These are phyloP conservation scores for Hemithea aestivaria DNA, from an alignment of 2,888 invertebrate genomes.

Conservation along the genomic window DNA sequence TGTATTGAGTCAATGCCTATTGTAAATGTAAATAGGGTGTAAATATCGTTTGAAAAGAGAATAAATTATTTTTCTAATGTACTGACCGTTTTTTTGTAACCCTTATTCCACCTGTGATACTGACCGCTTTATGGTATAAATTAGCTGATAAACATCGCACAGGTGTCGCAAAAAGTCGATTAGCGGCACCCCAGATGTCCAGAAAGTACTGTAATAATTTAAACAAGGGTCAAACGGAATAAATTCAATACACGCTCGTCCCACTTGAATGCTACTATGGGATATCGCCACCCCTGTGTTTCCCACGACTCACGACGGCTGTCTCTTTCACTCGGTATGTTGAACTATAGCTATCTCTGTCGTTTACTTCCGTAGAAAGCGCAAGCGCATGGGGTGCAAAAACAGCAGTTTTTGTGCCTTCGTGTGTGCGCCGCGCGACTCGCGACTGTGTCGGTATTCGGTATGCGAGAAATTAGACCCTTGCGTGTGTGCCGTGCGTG, in stretches of 20 bases:
- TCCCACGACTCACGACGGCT: constrained; percentile 74
- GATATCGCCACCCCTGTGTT: constrained; percentile 73
- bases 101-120: constrained; percentile 18
- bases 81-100: constrained; percentile 16
- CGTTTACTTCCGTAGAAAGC: constrained; percentile 69
- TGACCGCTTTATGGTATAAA: constrained; percentile 32
- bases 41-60: constrained; percentile 31
- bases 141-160: constrained; percentile 47
- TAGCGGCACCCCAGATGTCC: constrained; percentile 30
- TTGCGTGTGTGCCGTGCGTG: constrained; percentile 28
- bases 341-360: constrained; percentile 31
- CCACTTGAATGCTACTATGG: constrained; percentile 70
- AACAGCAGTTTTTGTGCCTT: constrained; percentile 59
- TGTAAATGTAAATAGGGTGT: constrained; percentile 35
- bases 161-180: constrained; percentile 42
- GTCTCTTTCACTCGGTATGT: constrained; percentile 42
- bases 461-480: constrained; percentile 30
- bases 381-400: constrained; percentile 59
- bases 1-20: constrained; percentile 1
- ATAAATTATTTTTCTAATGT: constrained; percentile 48
- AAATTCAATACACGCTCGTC: constrained; percentile 46
- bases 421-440: constrained; percentile 60
- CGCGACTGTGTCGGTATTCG: constrained; percentile 46
- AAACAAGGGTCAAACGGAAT: constrained; percentile 35
- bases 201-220: constrained; percentile 25